Conservation (phyloP, 2,888 invertebrate species). For the Synergus umbraculus region DNA sequence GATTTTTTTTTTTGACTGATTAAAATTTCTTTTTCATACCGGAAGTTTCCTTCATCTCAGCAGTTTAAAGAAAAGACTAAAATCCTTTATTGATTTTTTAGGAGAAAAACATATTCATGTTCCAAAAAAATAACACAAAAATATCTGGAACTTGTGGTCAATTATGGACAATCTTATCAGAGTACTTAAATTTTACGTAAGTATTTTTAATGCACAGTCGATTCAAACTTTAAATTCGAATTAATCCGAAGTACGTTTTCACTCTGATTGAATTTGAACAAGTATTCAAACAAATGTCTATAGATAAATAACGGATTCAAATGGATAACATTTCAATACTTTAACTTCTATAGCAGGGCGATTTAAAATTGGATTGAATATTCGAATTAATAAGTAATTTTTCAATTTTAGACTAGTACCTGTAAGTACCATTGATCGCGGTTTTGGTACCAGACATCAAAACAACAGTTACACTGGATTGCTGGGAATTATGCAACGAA, state of each 20-base stretch:
- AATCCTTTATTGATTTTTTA: neutral
- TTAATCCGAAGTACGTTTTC: too few relatives aligned
- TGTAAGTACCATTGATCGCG: conserved; percentile 26
- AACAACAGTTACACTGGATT: conserved; percentile 55
- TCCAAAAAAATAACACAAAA: conserved; percentile 47
- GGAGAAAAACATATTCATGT: conserved; percentile 49
- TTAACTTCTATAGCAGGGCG: too few relatives aligned
- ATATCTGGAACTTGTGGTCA: conserved; percentile 51
- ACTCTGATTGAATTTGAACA: too few relatives aligned
- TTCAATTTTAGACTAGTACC: conserved; percentile 43
- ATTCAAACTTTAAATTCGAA: too few relatives aligned
- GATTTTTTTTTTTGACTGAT: too few relatives aligned
- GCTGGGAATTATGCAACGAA: conserved; percentile 50
- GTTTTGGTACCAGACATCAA: conserved; percentile 44
- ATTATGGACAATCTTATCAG: conserved; percentile 50
- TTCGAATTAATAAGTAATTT: too few relatives aligned
- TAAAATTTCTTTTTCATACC: too few relatives aligned
- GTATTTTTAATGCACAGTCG: neutral
- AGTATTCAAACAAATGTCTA: too few relatives aligned
- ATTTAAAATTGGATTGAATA: too few relatives aligned
- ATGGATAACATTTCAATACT: too few relatives aligned
- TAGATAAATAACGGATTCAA: too few relatives aligned
- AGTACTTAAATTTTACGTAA: conserved; percentile 54
- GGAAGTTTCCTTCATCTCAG: too few relatives aligned
- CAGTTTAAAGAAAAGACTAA: neutral